Evolutionary conservation across 2,797 vertebrate genomes (phyloP).

Genomic region (Hoplostethus mediterraneus): DNA sequence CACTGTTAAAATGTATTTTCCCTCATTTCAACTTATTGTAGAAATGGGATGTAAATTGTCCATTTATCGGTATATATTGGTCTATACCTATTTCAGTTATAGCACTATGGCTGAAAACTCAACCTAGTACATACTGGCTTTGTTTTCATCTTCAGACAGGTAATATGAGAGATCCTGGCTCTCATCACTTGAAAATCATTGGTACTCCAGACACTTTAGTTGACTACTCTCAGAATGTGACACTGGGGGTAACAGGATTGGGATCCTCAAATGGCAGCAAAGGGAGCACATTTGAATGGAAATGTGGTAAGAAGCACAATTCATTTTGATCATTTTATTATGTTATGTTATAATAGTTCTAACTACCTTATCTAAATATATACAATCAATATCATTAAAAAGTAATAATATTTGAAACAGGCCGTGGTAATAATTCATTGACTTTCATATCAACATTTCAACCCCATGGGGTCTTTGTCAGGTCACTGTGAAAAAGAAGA

Average conservation of each 20-base stretch:
- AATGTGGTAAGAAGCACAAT: conserved; percentile 78
- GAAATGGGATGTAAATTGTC: background rate
- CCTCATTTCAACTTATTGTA: too few relatives aligned
- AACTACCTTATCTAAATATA: too few relatives aligned
- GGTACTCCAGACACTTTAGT: conserved; percentile 63
- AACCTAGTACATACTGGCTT: background rate
- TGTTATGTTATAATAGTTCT: background rate
- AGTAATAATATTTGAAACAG: too few relatives aligned
- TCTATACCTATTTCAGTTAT: background rate
- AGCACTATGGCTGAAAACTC: background rate
- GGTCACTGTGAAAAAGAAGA: too few relatives aligned
- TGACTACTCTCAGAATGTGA: conserved; percentile 65
- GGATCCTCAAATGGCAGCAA: conserved; percentile 43
- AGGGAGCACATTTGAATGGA: conserved; percentile 75
- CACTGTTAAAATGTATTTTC: background rate
- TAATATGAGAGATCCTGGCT: conserved; percentile 24
- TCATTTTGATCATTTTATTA: background rate
- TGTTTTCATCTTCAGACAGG: conserved; percentile 62
- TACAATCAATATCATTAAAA: too few relatives aligned
- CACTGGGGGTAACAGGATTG: conserved; percentile 58
- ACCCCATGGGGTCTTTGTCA: too few relatives aligned
- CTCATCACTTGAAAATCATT: conserved; percentile 60
- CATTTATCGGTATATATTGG: background rate
- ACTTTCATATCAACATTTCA: too few relatives aligned
- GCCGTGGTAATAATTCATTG: too few relatives aligned